A percentile compares a stretch with the other conserved stretches of the same genome.
These are phyloP conservation scores for Euleptes europaea DNA, from an alignment of 2,113 vertebrate genomes.

Conservation along the genomic window DNA sequence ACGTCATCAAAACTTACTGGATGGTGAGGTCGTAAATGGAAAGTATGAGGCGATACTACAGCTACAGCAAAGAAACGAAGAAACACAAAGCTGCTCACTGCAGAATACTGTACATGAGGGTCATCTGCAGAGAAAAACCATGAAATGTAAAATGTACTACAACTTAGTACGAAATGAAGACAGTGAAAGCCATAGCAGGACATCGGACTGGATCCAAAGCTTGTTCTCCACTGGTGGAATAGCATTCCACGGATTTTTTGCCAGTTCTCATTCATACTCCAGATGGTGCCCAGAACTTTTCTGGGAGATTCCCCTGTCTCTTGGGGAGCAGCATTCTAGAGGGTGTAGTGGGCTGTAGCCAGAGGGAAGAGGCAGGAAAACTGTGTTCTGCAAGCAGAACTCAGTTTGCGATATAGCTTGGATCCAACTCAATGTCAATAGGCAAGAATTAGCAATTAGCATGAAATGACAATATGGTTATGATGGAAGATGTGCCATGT, in stretches of 20 bases:
- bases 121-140: conserved; percentile 84
- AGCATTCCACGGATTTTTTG: not conserved
- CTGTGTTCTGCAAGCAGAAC: no score
- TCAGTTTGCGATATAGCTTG: no score
- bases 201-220: no score
- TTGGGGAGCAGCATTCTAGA: no score
- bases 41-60: conserved; percentile 94
- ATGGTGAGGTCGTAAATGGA: conserved; percentile 95
- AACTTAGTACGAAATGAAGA: conserved; percentile 68
- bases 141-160: conserved; percentile 75
- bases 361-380: not conserved
- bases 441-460: conserved; percentile 51
- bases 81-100: conserved; percentile 99
- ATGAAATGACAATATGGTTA: conserved; percentile 68
- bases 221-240: no score
- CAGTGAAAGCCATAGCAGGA: conserved; percentile 48
- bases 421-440: conserved; percentile 2
- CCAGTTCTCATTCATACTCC: no score
- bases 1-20: conserved; percentile 86
- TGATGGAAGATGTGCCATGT: conserved; percentile 13
- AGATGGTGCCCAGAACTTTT: no score
- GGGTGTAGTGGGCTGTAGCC: not conserved
- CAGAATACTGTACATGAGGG: conserved; percentile 96
- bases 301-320: no score
- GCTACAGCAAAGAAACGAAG: conserved; percentile 98